Base-by-base conservation (phyloP, 2,797 vertebrate species). In the Hydrophis major region DNA sequence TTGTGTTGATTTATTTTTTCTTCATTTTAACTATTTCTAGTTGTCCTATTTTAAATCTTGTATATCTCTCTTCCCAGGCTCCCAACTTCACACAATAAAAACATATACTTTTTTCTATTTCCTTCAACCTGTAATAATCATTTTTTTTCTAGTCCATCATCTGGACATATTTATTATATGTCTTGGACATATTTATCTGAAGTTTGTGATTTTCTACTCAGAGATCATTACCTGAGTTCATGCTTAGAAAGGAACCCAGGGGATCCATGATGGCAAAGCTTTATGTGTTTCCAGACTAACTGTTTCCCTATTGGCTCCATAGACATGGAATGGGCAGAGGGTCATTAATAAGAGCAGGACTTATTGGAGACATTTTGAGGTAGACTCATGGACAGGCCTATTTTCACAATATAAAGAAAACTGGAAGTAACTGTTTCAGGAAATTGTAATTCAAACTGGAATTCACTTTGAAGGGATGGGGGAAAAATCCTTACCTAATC, bases 401-500 rank as follows among this genome's bases (percentile, higher is more conserved):
- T 57, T 32, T 20, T 22, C n/a, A 16, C 32, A 10, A 47, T 28
- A 18, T 53, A 11, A 28, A 89, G 4, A 13, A 86, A 18, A 60
- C 14, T n/a, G 59, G 56, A 18, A 59, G 14, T 78, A 16, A 28
- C 18, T 10, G 12, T 60, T 91, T 86, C 59, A 91, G 42, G 37
- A 50, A 22, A 50, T 61, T 60, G 61, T 63, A 1, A 2, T 89
- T 86, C 47, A 50, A 83, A 7, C 60, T 74, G 69, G 25, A 59
- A 37, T 74, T 89, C 87, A 78, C 28, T 14, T 37, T 50, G n/a
- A 83, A 47, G 55, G 20, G 27, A 92, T 56, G 50, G 87, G 37
- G 4, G 25, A 1, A 2, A 53, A 89, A 1, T 59, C 69, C 97
- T 98, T 97, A 99, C 99, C 99, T 13, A 99, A 98, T 78, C 99